Conservation (phyloP, 2,113 vertebrate species). For the Illadopsis cleaveri region DNA sequence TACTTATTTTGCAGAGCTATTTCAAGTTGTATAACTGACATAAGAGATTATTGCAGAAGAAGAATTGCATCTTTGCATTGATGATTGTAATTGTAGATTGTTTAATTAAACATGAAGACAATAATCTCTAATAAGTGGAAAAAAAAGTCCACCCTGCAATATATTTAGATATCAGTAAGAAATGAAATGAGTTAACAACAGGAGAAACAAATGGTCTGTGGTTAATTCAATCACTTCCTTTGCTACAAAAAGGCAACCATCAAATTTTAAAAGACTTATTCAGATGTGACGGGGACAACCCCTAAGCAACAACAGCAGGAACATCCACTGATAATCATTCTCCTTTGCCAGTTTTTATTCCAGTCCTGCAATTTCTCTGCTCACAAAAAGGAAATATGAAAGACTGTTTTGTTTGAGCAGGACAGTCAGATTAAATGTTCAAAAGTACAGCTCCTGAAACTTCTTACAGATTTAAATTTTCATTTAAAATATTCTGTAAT, state of each 20-base stretch:
- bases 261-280: conserved; percentile 27
- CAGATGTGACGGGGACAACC: conserved; percentile 28
- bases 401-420: neutral
- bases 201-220: conserved; percentile 57
- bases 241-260: conserved; percentile 24
- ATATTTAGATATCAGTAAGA: neutral
- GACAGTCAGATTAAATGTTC: neutral
- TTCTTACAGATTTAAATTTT: neutral
- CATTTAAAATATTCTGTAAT: neutral
- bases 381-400: neutral
- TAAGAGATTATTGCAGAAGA: neutral
- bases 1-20: neutral
- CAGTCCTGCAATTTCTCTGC: neutral
- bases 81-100: neutral
- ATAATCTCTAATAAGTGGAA: neutral
- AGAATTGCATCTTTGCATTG: neutral
- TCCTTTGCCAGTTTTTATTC: conserved; percentile 7
- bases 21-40: neutral
- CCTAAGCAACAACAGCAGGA: conserved; percentile 30
- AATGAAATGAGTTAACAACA: conserved; percentile 29
- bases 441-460: neutral
- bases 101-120: neutral
- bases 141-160: neutral
- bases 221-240: conserved; percentile 56
- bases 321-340: neutral